Evolutionary conservation across 2,888 invertebrate species (phyloP).

Genomic region (Drosophila nr. medialis): DNA sequence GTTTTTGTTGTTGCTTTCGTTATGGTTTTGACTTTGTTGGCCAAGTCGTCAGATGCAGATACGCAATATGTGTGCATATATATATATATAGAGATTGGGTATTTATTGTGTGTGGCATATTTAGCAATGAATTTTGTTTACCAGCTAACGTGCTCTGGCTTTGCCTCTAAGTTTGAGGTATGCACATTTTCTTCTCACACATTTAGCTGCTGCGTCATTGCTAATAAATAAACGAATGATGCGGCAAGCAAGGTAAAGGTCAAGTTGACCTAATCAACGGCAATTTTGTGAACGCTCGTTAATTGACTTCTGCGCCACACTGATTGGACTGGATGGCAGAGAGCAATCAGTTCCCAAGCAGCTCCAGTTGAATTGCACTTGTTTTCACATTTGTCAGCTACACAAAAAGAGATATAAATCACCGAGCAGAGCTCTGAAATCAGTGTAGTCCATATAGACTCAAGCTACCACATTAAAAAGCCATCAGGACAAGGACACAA

Average conservation of each 20-base stretch:
- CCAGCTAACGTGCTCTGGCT: slow-evolving; percentile 3
- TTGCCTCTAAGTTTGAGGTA: slow-evolving; percentile 2
- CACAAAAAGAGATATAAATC: background rate
- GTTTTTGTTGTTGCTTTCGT: background rate
- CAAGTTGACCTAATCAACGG: slow-evolving; percentile 62
- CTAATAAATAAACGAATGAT: slow-evolving; percentile 62
- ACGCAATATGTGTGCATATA: background rate
- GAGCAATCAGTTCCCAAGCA: slow-evolving; percentile 22
- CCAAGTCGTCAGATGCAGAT: slow-evolving; percentile 17
- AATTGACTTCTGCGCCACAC: slow-evolving; percentile 41
- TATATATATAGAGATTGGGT: background rate
- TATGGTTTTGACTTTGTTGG: slow-evolving; percentile 16
- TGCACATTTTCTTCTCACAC: slow-evolving; percentile 5
- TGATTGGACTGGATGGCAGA: slow-evolving; percentile 26
- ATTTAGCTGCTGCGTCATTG: slow-evolving; percentile 61
- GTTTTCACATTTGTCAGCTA: slow-evolving; percentile 7
- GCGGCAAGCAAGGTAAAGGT: slow-evolving; percentile 71
- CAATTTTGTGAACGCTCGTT: slow-evolving; percentile 41
- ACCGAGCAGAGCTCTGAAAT: slow-evolving; percentile 4
- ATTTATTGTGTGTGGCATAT: slow-evolving; percentile 28
- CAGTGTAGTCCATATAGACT: slow-evolving; percentile 14
- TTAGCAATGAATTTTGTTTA: slow-evolving; percentile 45
- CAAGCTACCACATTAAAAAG: slow-evolving; percentile 41
- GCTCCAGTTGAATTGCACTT: slow-evolving; percentile 6
- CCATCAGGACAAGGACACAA: slow-evolving; percentile 28